Evolutionary conservation across 2,797 vertebrate genomes (phyloP), one percentile per base, ranked within the genome.

Genomic region (Bradypodion ventrale): DNA sequence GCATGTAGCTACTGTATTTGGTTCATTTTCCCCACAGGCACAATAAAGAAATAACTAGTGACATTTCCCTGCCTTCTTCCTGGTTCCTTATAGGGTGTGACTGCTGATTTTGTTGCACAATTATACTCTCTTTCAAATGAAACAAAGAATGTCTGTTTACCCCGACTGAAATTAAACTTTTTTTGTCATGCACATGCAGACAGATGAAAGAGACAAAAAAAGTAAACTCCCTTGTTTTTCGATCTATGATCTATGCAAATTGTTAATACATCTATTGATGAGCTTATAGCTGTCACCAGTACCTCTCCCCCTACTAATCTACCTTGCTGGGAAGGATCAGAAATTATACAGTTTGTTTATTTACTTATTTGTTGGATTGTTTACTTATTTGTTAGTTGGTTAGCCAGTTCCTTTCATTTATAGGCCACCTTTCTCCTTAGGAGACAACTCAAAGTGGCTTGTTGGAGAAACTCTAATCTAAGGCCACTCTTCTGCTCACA

Each of bases 21-120:
- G 87, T 91, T 94, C 93, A 93, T 94, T 94, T 95, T 89, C 82
- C 93, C 92, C 92, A 89, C 62, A 92, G 90, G 90, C 88, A 91
- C 70, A 92, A 93, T 92, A 91, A 75, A 85, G 92, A 95, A 91
- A 78, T 89, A 83, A 32, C 84, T 86, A 87, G 92, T 93, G 77
- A 91, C 85, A 88, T 92, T 94, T 94, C 91, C 92, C 87, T 92
- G 87, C 56, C 91, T 89, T 77, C 56, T 90, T 89, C 90, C 52
- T 56, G 52, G 52, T 56, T 56, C 15, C 52, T 56, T 15, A 19
- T 56, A 56, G n/a, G 15, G 52, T 56, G 52, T 56, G 15, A 56
- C 56, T 49, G 46, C 49, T 49, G 7, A 49, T 7, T 7, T 12
- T 13, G 25, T 46, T 35, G 21, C 80, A 90, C 84, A 94, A 94